Evolutionary conservation across 2,797 vertebrate genomes (phyloP), one percentile per base, ranked within the genome.

Genomic region (Otus scops): DNA sequence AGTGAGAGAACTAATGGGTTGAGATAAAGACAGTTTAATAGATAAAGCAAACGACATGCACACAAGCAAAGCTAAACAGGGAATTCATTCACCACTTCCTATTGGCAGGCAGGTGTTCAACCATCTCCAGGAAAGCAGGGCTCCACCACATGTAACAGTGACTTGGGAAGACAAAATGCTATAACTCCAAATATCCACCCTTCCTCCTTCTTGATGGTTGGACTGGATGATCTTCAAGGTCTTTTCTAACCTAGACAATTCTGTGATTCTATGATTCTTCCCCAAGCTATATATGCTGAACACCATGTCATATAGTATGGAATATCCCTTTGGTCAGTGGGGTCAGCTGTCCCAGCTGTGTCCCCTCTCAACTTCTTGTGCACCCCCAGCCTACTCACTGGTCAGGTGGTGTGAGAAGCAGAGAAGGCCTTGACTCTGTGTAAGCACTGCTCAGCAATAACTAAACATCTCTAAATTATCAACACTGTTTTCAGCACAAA

Each of bases 161-260:
- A 13, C 14, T 74, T 30, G 23, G 19, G 19, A 17, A 85, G 13
- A 78, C 1, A 88, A 85, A 64, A 69, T 2, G 1, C 3, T 12
- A 22, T 51, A 0, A 11, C 8, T 51, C 11, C 0, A 2, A 47
- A 82, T 3, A 2, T 39, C 1, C 0, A 14, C 9, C 3, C 7
- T 81, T 85, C n/a, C 4, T 84, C 26, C 54, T 50, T 60, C 12
- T 39, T 39, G 38, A 39, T 39, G 38, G 38, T 39, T 39, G 12
- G 38, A 39, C 38, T 39, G 38, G 12, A 39, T 39, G 38, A 39
- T 39, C 38, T 39, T 39, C 38, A 39, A 39, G 12, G 38, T 39
- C 38, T 39, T 39, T 39, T 39, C 38, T 13, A 39, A 39, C 38
- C 12, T 39, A 39, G 38, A 39, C 12, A 39, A 39, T 39, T 39